A percentile compares a stretch with the other conserved stretches of the same genome.
Conservation (phyloP, 2,797 vertebrate genomes). For the Hybognathus amarus region DNA sequence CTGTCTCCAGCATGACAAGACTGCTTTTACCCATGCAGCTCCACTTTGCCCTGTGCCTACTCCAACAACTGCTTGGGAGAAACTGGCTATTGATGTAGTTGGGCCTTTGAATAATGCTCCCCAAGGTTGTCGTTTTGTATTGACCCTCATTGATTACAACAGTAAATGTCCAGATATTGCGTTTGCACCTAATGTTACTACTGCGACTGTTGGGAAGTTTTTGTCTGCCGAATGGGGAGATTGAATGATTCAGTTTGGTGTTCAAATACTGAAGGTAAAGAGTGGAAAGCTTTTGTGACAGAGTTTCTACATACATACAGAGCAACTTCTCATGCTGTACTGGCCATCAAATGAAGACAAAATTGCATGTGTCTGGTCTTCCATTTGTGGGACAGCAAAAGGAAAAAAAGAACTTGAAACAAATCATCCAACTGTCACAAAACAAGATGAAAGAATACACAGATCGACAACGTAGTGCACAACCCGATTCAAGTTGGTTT, state of each 20-base stretch:
- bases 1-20: conserved; percentile 10
- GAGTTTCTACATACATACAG: conserved; percentile 18
- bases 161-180: conserved; percentile 22
- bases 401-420: too few species aligned
- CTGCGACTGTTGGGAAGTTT: not conserved
- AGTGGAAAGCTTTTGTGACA: too few species aligned
- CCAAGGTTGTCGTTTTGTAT: not conserved
- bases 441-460: too few species aligned
- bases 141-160: conserved; percentile 29
- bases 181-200: not conserved
- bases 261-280: conserved; percentile 30
- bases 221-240: conserved; percentile 32
- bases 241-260: not conserved
- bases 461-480: too few species aligned
- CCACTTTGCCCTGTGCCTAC: not conserved
- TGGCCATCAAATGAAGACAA: not conserved
- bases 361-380: too few species aligned
- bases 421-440: too few species aligned
- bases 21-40: not conserved
- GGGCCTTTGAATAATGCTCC: not conserved
- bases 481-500: too few species aligned
- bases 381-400: too few species aligned
- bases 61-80: not conserved
- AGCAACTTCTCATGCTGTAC: conserved; percentile 27
- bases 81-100: not conserved